These are phyloP conservation scores for Leptothorax acervorum DNA, from an alignment of 2,888 invertebrate genomes.

Conservation along the genomic window DNA sequence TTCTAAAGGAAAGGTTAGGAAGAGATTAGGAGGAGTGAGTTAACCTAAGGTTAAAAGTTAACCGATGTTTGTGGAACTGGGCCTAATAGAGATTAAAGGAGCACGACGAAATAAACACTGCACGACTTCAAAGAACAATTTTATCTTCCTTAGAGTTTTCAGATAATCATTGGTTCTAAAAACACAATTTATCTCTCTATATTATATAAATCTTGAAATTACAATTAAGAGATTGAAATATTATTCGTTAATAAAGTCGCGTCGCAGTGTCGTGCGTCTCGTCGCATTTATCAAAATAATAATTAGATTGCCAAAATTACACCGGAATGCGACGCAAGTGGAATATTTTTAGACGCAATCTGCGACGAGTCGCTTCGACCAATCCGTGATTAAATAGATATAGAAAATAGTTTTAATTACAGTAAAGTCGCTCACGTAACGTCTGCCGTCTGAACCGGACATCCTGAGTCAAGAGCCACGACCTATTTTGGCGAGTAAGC, in stretches of 20 bases:
- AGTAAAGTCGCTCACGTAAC: background rate
- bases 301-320: conserved; percentile 5
- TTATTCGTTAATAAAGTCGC: background rate
- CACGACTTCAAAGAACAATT: background rate
- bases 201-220: background rate
- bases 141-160: background rate
- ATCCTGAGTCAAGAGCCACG: background rate
- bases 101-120: background rate
- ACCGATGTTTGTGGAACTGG: too few species aligned
- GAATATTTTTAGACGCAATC: conserved; percentile 5
- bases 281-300: background rate
- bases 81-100: background rate
- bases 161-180: conserved; percentile 16
- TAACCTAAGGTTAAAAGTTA: too few species aligned
- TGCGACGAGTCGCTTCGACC: background rate
- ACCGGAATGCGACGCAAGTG: background rate
- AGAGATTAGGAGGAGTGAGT: too few species aligned
- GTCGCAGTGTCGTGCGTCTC: background rate
- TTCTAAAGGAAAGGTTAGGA: too few species aligned
- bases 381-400: background rate
- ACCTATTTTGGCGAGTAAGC: conserved; percentile 23
- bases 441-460: conserved; percentile 11
- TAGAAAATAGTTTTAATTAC: conserved; percentile 26
- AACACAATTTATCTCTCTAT: background rate
- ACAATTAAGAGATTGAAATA: background rate